These are phyloP conservation scores for Alosa alosa DNA, from an alignment of 2,113 vertebrate species.

Conservation along the genomic window DNA sequence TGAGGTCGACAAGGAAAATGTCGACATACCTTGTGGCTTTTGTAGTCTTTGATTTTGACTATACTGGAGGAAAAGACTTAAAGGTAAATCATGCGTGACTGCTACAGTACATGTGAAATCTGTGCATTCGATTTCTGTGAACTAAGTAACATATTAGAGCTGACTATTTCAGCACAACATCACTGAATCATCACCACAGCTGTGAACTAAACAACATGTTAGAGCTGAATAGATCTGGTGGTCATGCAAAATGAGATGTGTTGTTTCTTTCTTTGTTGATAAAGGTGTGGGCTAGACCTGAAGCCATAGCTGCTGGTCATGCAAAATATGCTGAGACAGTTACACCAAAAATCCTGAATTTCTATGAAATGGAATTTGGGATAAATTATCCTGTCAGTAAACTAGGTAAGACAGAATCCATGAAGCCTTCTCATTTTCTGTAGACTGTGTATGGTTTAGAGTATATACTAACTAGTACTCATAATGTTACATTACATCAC, in stretches of 20 bases:
- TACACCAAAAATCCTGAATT: slow-evolving; percentile 52
- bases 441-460: not conserved
- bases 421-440: not conserved
- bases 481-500: no score
- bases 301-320: slow-evolving; percentile 45
- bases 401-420: slow-evolving; percentile 56
- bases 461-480: no score
- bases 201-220: no score
- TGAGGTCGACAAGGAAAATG: slow-evolving; percentile 61
- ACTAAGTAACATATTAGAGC: no score
- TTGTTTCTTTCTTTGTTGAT: not conserved
- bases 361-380: slow-evolving; percentile 42
- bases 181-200: no score
- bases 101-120: not conserved
- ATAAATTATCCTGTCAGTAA: slow-evolving; percentile 46
- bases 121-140: no score
- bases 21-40: slow-evolving; percentile 74
- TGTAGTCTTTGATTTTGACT: slow-evolving; percentile 52
- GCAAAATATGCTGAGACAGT: slow-evolving; percentile 46
- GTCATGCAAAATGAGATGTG: not conserved
- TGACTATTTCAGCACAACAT: no score
- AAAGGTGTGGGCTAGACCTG: slow-evolving; percentile 63
- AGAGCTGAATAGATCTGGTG: no score
- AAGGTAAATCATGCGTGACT: slow-evolving; percentile 46
- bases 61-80: rapidly evolving